These are phyloP conservation scores for Tetramorium simillimum DNA, from an alignment of 1,140 invertebrate genomes.

Conservation along the genomic window DNA sequence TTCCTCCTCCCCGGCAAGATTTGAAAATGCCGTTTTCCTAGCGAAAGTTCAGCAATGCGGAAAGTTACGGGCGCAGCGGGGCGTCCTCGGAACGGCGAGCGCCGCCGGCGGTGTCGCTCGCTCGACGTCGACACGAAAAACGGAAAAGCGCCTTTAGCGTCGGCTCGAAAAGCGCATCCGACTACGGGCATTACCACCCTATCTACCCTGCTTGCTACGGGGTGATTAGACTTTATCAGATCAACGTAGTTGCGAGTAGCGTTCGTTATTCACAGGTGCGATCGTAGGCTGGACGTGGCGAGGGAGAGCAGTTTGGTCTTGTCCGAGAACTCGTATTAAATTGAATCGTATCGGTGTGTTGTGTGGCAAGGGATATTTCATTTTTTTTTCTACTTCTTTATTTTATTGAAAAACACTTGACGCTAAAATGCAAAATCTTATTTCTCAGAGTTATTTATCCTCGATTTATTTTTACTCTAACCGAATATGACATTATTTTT, in stretches of 20 bases:
- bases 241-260: slow-evolving; percentile 61
- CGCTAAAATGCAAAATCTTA: neutral
- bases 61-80: slow-evolving; percentile 4
- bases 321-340: neutral
- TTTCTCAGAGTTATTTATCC: neutral
- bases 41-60: slow-evolving; percentile 11
- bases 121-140: slow-evolving; percentile 77
- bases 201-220: slow-evolving; percentile 66
- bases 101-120: slow-evolving; percentile 58
- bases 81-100: neutral
- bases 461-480: neutral
- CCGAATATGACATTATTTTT: neutral
- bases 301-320: neutral
- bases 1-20: neutral
- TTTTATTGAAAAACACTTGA: neutral
- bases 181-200: slow-evolving; percentile 78
- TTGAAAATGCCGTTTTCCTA: neutral
- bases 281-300: slow-evolving; percentile 34
- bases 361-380: neutral
- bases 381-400: neutral
- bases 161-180: slow-evolving; percentile 80
- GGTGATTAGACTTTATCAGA: slow-evolving; percentile 81
- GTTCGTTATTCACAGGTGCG: slow-evolving; percentile 78
- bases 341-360: neutral
- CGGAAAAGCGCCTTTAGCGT: slow-evolving; percentile 80